These are phyloP conservation scores for Notothenia coriiceps DNA, from an alignment of 2,113 vertebrate genomes.

Conservation along the genomic window DNA sequence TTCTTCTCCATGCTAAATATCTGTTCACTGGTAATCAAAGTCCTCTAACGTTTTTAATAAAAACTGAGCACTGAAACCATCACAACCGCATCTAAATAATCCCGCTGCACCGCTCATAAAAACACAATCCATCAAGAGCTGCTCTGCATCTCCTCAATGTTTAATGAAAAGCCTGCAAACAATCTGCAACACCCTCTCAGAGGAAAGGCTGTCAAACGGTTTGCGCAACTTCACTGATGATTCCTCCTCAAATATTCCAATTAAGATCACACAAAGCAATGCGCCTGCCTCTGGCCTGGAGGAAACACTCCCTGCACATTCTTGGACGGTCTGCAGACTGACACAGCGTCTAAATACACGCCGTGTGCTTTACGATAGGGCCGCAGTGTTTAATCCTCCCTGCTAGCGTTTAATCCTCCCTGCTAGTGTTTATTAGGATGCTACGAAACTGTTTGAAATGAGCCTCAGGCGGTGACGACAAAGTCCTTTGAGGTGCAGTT, in stretches of 20 bases:
- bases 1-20: slow-evolving; percentile 51
- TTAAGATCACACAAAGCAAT: slow-evolving; percentile 55
- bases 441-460: slow-evolving; percentile 41
- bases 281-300: background rate
- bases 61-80: slow-evolving; percentile 67
- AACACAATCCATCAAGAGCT: slow-evolving; percentile 59
- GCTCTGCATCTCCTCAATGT: slow-evolving; percentile 61
- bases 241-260: slow-evolving; percentile 39
- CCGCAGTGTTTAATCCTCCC: background rate
- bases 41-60: slow-evolving; percentile 55
- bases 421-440: slow-evolving; percentile 25
- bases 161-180: slow-evolving; percentile 61
- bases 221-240: slow-evolving; percentile 27
- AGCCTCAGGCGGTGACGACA: slow-evolving; percentile 23
- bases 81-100: slow-evolving; percentile 56
- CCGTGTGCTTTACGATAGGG: slow-evolving; percentile 28
- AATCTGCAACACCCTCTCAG: slow-evolving; percentile 29
- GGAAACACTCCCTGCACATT: slow-evolving; percentile 29
- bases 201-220: slow-evolving; percentile 35
- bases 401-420: background rate
- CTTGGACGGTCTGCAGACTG: slow-evolving; percentile 27
- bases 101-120: slow-evolving; percentile 47
- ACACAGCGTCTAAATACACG: slow-evolving; percentile 1
- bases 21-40: slow-evolving; percentile 50
- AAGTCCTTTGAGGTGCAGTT: slow-evolving; percentile 2